Evolutionary conservation across 2,888 invertebrate genomes (phyloP).

Genomic region (Protonemura montana): DNA sequence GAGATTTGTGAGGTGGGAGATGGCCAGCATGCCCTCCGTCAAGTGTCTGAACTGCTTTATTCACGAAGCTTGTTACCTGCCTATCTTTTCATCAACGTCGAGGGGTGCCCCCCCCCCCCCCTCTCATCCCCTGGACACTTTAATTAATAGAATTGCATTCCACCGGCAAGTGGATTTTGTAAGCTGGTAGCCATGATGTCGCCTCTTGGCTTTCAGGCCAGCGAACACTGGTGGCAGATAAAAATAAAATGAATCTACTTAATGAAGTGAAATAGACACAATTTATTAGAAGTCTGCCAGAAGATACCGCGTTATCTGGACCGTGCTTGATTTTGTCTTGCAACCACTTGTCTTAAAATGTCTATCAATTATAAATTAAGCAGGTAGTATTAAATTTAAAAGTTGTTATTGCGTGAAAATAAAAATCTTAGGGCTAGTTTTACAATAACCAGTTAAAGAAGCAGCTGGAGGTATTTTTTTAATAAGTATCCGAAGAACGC

Average conservation of each 20-base stretch:
- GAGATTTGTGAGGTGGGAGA: neutral
- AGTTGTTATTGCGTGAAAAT: too few species aligned
- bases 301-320: neutral
- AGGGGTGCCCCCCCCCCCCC: neutral
- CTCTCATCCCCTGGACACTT: neutral
- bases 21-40: too few species aligned
- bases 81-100: neutral
- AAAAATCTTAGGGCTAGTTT: too few species aligned
- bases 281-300: neutral
- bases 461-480: too few species aligned
- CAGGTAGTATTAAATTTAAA: too few species aligned
- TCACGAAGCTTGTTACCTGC: neutral
- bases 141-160: slow-evolving; percentile 28
- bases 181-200: neutral
- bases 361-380: too few species aligned
- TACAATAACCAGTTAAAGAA: too few species aligned
- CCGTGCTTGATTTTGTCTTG: neutral
- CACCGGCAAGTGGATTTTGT: neutral
- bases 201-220: neutral
- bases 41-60: neutral
- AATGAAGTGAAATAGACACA: neutral
- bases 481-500: too few species aligned
- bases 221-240: neutral
- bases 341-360: too few species aligned
- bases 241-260: neutral